Evolutionary conservation across 2,888 invertebrate genomes (phyloP).

Genomic region (Stratiomys singularior): DNA sequence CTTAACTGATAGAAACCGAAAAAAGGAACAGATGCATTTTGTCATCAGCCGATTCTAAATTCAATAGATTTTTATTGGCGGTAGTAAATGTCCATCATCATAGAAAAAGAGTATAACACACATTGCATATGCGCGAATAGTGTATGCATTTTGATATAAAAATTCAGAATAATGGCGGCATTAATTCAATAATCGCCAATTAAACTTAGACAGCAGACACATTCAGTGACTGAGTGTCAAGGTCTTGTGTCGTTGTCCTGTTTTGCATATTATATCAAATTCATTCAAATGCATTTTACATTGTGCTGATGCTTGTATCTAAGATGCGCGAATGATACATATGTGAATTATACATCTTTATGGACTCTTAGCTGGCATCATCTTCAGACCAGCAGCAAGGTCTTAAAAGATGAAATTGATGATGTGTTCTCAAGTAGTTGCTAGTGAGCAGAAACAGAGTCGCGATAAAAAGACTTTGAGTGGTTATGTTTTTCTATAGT

Average conservation of each 20-base stretch:
- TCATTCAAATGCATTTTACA: conserved; percentile 34
- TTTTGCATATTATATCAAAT: conserved; percentile 38
- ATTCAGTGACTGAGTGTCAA: conserved; percentile 17
- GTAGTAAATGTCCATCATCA: no score
- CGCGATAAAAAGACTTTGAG: background rate
- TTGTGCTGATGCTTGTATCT: background rate
- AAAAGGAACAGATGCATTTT: no score
- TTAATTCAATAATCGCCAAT: conserved; percentile 31
- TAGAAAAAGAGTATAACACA: no score
- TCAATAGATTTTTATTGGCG: no score
- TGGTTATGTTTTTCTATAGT: background rate
- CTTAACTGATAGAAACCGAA: no score
- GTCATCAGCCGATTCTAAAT: no score
- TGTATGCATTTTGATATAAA: no score
- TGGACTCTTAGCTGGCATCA: no score
- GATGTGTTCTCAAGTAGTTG: background rate
- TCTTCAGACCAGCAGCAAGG: background rate
- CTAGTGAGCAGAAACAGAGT: background rate
- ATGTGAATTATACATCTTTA: no score
- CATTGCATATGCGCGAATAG: no score
- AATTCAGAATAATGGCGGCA: background rate
- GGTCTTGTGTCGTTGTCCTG: conserved; percentile 35
- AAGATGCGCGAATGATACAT: no score
- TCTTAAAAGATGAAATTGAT: background rate
- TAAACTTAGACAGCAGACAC: conserved; percentile 15